Conservation (phyloP, 2,113 vertebrate genomes). For the Marmota monax region DNA sequence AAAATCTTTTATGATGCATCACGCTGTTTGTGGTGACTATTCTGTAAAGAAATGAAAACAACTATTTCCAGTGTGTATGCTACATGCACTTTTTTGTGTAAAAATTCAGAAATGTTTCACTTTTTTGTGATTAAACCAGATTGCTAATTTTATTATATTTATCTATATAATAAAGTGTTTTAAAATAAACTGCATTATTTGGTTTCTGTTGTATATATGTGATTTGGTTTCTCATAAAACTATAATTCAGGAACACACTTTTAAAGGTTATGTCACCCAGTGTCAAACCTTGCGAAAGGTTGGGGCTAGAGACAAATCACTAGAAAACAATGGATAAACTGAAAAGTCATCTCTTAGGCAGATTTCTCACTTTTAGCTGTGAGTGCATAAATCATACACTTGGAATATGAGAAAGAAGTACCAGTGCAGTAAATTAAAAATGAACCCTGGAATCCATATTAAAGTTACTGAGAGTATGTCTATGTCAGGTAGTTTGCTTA, state of each 20-base stretch:
- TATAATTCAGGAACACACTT: neutral
- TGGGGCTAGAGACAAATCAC: neutral
- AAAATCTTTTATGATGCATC: neutral
- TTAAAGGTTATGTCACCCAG: neutral
- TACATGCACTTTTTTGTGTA: neutral
- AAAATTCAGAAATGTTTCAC: conserved; percentile 9
- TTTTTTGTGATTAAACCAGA: neutral
- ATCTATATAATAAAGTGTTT: conserved; percentile 36
- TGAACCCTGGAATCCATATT: neutral
- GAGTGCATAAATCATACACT: neutral
- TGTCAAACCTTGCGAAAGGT: neutral
- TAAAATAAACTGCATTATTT: neutral
- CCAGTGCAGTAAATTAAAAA: neutral
- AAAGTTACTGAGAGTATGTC: neutral
- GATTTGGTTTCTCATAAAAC: neutral
- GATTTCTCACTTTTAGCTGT: neutral
- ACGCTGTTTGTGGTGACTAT: neutral
- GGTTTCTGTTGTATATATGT: neutral
- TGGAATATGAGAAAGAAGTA: neutral
- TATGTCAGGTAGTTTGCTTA: neutral
- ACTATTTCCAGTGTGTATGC: neutral
- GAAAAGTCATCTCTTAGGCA: neutral
- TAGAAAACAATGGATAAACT: neutral
- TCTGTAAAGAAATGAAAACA: neutral
- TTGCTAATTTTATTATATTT: conserved; percentile 21